Evolutionary conservation across 2,888 invertebrate species (phyloP).

Genomic region (Drosophila testacea): DNA sequence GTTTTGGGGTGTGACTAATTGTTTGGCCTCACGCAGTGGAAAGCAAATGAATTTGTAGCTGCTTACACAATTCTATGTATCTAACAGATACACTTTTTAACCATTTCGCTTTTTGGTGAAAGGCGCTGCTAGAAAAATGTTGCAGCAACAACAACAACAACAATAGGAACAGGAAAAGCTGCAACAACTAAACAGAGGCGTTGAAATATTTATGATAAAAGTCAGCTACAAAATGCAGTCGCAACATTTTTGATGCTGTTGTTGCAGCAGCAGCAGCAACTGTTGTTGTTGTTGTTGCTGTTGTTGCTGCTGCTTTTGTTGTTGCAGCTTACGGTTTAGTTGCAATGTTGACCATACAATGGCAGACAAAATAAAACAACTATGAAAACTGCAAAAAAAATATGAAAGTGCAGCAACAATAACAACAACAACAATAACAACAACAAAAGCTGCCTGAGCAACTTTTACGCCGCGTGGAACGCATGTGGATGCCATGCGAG

Average conservation of each 20-base stretch:
- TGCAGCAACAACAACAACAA: constrained; percentile 27
- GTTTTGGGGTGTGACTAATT: constrained; percentile 50
- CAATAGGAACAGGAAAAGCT: constrained; percentile 29
- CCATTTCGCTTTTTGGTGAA: constrained; percentile 52
- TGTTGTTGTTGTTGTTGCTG: constrained; percentile 16
- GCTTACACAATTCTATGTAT: constrained; percentile 56
- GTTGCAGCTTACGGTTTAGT: constrained; percentile 44
- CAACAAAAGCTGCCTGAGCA: constrained; percentile 64
- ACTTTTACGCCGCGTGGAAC: constrained; percentile 72
- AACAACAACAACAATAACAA: constrained; percentile 19
- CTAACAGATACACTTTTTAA: constrained; percentile 40
- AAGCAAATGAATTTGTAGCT: constrained; percentile 35
- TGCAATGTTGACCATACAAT: constrained; percentile 57
- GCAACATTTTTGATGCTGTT: constrained; percentile 37
- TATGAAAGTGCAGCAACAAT: constrained; percentile 71
- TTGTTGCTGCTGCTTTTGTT: constrained; percentile 22
- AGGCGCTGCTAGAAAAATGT: constrained; percentile 48
- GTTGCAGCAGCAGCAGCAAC: constrained; percentile 9
- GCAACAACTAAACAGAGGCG: constrained; percentile 60
- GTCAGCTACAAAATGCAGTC: constrained; percentile 59
- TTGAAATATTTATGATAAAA: constrained; percentile 74
- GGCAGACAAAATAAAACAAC: constrained; percentile 22
- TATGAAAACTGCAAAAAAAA: constrained; percentile 36
- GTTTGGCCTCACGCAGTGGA: constrained; percentile 58
- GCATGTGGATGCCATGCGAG: constrained; percentile 67